Conservation (phyloP, 2,888 invertebrate species). For the Cephus spinipes region DNA sequence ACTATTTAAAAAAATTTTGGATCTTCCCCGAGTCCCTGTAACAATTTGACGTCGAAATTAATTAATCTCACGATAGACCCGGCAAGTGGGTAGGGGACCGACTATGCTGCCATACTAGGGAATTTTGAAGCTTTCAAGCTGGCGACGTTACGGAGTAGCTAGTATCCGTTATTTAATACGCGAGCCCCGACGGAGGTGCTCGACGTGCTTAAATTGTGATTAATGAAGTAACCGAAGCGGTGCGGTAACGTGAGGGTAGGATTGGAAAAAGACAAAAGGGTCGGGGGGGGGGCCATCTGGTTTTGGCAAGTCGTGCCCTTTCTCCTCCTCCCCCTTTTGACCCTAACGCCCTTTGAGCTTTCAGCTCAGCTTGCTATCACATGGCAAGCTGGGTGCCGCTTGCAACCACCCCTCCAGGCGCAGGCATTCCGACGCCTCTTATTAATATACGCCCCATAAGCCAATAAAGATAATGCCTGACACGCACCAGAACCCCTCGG, state of each 20-base stretch:
- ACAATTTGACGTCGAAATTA: too few species aligned
- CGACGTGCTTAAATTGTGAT: slow-evolving; percentile 5
- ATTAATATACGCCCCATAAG: slow-evolving; percentile 16
- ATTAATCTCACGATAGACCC: too few species aligned
- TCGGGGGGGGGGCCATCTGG: background rate
- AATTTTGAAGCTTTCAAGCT: slow-evolving; percentile 2
- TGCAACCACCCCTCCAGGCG: slow-evolving; percentile 8
- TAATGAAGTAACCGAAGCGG: background rate
- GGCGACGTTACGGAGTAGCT: background rate
- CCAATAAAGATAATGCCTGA: slow-evolving; percentile 25
- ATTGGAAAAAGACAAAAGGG: background rate
- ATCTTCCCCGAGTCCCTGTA: too few species aligned
- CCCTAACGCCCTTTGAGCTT: background rate
- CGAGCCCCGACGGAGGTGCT: background rate
- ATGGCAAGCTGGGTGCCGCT: too few species aligned
- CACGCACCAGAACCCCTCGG: slow-evolving; percentile 13
- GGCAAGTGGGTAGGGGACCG: too few species aligned
- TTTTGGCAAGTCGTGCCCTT: background rate
- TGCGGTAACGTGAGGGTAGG: background rate
- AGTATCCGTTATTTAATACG: background rate
- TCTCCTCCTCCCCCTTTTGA: background rate
- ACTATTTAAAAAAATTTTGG: too few species aligned
- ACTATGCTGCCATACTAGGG: background rate
- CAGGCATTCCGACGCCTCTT: slow-evolving; percentile 16
- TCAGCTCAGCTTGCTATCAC: too few species aligned